Base-by-base conservation (phyloP, 2,888 invertebrate genomes). In the Nephrotoma guestfalica region DNA sequence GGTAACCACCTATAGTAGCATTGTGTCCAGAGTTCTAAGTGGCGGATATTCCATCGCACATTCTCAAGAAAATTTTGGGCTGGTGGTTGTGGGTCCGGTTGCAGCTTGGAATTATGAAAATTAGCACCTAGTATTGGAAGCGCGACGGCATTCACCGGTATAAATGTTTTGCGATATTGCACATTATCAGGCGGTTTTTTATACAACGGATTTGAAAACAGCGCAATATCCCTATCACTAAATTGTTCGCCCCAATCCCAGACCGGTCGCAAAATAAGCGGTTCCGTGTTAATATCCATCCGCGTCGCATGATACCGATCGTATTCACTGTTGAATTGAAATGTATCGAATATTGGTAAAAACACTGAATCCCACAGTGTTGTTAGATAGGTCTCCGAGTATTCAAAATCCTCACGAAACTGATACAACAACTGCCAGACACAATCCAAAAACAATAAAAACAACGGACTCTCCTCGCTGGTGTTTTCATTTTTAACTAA, bases 191-290 rank as follows among this genome's bases (percentile, higher is more conserved):
- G 89, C 40, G 90, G 89, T 13, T 89, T 89, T 86, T 93, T 92
- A 90, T 94, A 98, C 71, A 98, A 92, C 0, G 98, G 97, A 91
- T 98, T 98, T 89, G 94, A 94, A 90, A 98, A 98, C 88, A 97
- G 92, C 4, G 94, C 93, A 87, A 95, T 95, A 90, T 98, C 97
- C 87, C 95, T 94, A 86, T 96, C 96, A 0, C 94, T 93, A 90
- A 97, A 97, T 91, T 97, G 97, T 89, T 96, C 95, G 87, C 94
- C 94, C 97, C 97, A 98, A 90, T 97, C 96, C 98, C 98, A 98
- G 2, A 96, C 95, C 4, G 96, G 96, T 5, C 97, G 93, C 85
- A 95, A 91, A 11, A 94, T 93, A 86, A 96, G 92, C 45, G 89
- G 88, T 41, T 91, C 89, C 89, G 51, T 41, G 47, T 45, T 45